Conservation (phyloP, 2,797 vertebrate genomes). For the Pterois miles region DNA sequence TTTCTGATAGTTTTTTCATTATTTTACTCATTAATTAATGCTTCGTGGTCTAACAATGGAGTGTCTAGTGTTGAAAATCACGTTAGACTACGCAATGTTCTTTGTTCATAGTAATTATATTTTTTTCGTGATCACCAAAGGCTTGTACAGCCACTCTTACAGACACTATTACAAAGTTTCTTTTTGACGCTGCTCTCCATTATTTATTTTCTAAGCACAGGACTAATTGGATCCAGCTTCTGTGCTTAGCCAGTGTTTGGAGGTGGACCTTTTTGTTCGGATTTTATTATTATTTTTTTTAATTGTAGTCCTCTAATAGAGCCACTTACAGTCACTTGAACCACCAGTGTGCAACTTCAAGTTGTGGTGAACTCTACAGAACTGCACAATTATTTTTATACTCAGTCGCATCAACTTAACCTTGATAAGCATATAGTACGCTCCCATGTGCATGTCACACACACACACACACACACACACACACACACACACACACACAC, state of each 20-base stretch:
- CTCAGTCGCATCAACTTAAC: not conserved
- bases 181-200: conserved; percentile 62
- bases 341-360: conserved; percentile 26
- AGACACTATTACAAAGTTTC: conserved; percentile 70
- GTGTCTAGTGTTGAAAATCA: conserved; percentile 59
- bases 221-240: conserved; percentile 75
- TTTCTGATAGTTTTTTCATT: conserved; percentile 44
- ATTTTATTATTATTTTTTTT: conserved; percentile 2
- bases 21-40: conserved; percentile 68
- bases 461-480: not conserved
- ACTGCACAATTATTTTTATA: not conserved
- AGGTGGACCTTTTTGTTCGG: conserved; percentile 61
- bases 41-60: conserved; percentile 62
- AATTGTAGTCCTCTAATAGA: conserved; percentile 37
- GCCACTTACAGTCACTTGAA: conserved; percentile 38
- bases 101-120: conserved; percentile 81
- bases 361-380: conserved; percentile 21
- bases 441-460: not conserved
- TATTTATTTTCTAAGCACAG: conserved; percentile 58
- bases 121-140: conserved; percentile 76
- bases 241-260: conserved; percentile 36
- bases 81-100: conserved; percentile 55
- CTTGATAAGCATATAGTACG: not conserved
- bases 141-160: conserved; percentile 58
- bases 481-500: not conserved